A percentile compares a stretch with the other conserved stretches of the same genome.
Conservation (phyloP, 1,140 invertebrate genomes). For the Idris sp. region DNA sequence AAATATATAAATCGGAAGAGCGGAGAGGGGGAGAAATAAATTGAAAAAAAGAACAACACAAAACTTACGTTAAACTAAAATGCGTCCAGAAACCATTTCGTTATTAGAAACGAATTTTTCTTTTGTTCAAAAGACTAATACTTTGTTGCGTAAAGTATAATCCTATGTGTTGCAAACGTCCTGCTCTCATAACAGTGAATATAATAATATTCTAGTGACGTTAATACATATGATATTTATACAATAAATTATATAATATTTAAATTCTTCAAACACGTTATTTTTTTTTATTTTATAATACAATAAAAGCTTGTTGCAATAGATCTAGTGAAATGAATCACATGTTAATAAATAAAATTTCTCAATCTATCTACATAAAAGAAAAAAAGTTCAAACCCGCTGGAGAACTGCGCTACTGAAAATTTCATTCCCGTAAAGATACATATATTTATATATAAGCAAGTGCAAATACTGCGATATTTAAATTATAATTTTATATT, state of each 20-base stretch:
- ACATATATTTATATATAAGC: no score
- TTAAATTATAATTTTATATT: slow-evolving; percentile 49
- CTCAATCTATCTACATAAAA: slow-evolving; percentile 53
- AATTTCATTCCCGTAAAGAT: slow-evolving; percentile 18
- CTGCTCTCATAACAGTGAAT: slow-evolving; percentile 19
- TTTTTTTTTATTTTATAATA: slow-evolving; percentile 56
- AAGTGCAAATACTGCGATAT: slow-evolving; percentile 55
- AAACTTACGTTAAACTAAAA: slow-evolving; percentile 54
- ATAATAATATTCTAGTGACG: slow-evolving; percentile 31
- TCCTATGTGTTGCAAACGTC: slow-evolving; percentile 25
- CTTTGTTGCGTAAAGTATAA: slow-evolving; percentile 42
- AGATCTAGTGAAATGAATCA: slow-evolving; percentile 53
- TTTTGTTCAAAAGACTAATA: slow-evolving; percentile 49
- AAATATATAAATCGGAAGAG: slow-evolving; percentile 60
- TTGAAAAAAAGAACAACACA: slow-evolving; percentile 53
- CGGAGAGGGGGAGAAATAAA: slow-evolving; percentile 33
- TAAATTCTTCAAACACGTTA: slow-evolving; percentile 32
- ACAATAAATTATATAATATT: slow-evolving; percentile 60
- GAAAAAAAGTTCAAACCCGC: slow-evolving; percentile 29
- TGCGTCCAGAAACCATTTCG: slow-evolving; percentile 24
- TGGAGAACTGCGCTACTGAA: slow-evolving; percentile 1
- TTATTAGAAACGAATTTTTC: slow-evolving; percentile 14
- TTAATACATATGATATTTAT: slow-evolving; percentile 38
- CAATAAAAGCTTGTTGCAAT: slow-evolving; percentile 51
- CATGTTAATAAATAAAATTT: slow-evolving; percentile 56